Evolutionary conservation across 2,113 vertebrate genomes (phyloP), one percentile per base, ranked within the genome.

Genomic region (Dicentrarchus labrax): DNA sequence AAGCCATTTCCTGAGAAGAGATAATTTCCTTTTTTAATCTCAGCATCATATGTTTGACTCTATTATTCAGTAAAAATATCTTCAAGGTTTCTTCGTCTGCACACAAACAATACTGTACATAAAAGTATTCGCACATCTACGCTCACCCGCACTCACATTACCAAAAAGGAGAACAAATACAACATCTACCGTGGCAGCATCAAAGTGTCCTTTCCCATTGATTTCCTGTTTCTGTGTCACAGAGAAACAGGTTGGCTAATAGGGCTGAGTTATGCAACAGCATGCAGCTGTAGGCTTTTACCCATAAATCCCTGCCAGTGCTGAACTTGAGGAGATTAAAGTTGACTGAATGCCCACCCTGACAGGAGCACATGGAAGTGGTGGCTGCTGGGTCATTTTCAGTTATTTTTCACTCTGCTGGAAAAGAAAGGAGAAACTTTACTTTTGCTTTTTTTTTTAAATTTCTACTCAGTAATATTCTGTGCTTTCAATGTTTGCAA

Each of bases 311-410:
- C 78, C 78, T 88, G 88, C 86, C 82, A 85, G 88, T 0, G 89
- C 83, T 88, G 74, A 73, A 85, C 43, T 92, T 78, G 61, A 83
- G 84, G 74, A 89, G 88, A 94, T 92, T 91, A 93, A 80, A 74
- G 77, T n/a, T 76, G 83, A 86, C 65, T 6, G 67, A 79, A 84
- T 19, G 78, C 43, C 76, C 71, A 60, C 77, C 85, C 86, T 67
- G 84, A 81, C 39, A 8, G 78, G 2, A 10, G 68, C 30, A 10
- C 72, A 24, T 59, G 69, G 72, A 72, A 6, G 86, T 47, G 51
- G 43, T 45, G 4, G 19, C 72, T 68, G 71, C 45, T 11, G 70
- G 64, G 73, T 53, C 82, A 59, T 59, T 57, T 39, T 8, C 39
- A 36, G 39, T 47, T 38, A 13, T 76, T 38, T 59, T 61, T 39